phyloP scores from a whole-genome alignment of 2,113 vertebrate genomes.

The Empidonax traillii region DNA sequence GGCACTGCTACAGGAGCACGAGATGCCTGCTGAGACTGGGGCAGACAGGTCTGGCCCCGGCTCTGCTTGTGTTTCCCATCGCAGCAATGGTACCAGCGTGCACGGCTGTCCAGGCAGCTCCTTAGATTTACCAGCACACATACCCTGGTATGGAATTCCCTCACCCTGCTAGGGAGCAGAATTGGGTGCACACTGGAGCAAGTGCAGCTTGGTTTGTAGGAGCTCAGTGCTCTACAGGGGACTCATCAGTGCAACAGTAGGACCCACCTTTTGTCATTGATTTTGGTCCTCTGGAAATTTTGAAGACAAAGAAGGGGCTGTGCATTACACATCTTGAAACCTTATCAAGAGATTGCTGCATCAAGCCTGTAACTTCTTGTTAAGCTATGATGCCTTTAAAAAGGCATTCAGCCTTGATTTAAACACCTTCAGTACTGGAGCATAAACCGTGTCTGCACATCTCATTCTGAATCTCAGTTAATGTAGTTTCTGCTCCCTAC shows the following conservation, averaged over 20 bases:
- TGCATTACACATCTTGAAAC: not conserved
- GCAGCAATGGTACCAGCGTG: rapidly evolving
- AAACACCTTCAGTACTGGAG: not conserved
- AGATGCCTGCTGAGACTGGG: not conserved
- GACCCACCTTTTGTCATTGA: not conserved
- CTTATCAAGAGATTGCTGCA: not conserved
- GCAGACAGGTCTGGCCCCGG: not conserved
- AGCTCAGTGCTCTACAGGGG: not conserved
- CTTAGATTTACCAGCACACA: not conserved
- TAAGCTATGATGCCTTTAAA: not conserved
- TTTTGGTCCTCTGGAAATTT: not conserved
- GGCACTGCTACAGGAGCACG: rapidly evolving
- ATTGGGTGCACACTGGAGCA: not conserved
- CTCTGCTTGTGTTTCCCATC: not conserved
- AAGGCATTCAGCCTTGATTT: not conserved
- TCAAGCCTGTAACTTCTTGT: not conserved
- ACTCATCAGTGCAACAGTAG: not conserved
- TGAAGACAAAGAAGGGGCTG: not conserved
- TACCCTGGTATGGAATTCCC: not conserved
- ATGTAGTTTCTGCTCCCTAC: not conserved
- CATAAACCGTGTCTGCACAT: rapidly evolving
- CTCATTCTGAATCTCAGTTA: constrained; percentile 3
- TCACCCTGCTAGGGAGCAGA: not conserved
- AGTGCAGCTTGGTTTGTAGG: not conserved
- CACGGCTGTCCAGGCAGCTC: not conserved